Conservation (phyloP, 2,888 invertebrate genomes). For the Hypsopygia costalis region DNA sequence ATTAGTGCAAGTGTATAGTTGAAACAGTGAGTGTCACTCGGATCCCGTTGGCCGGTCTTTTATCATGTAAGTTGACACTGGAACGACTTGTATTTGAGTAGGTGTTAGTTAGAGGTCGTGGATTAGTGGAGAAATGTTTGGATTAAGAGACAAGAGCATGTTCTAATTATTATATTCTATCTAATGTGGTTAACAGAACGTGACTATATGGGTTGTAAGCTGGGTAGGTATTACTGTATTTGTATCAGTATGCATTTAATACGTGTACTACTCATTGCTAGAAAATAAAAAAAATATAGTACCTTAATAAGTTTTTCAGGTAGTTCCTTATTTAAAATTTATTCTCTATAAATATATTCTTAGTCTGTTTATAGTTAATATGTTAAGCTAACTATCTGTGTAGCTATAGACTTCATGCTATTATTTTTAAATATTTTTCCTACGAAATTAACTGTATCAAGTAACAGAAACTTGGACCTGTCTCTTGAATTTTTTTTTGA, state of each 20-base stretch:
- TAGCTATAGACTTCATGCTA: too few species aligned
- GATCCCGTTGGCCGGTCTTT: conserved; percentile 63
- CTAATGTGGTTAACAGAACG: conserved; percentile 18
- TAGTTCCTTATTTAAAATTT: too few species aligned
- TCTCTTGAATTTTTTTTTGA: too few species aligned
- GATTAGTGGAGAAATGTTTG: conserved; percentile 1
- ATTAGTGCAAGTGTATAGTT: conserved; percentile 21
- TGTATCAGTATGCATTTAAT: conserved; percentile 14
- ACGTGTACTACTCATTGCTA: neutral
- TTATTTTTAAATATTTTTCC: too few species aligned
- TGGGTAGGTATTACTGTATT: conserved; percentile 2
- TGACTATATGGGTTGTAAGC: conserved; percentile 15
- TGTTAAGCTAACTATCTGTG: too few species aligned
- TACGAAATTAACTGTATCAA: too few species aligned
- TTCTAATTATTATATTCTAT: conserved; percentile 9
- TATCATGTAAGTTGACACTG: conserved; percentile 58
- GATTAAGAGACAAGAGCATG: conserved; percentile 1
- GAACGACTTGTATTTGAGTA: conserved; percentile 35
- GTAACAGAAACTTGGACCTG: too few species aligned
- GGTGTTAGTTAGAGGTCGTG: conserved; percentile 19
- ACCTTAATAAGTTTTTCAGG: too few species aligned
- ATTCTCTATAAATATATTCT: too few species aligned
- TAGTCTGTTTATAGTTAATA: too few species aligned
- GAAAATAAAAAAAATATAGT: too few species aligned
- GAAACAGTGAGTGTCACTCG: conserved; percentile 31